Base-by-base conservation (phyloP, 2,888 invertebrate genomes). In the Leucophenga montana region DNA sequence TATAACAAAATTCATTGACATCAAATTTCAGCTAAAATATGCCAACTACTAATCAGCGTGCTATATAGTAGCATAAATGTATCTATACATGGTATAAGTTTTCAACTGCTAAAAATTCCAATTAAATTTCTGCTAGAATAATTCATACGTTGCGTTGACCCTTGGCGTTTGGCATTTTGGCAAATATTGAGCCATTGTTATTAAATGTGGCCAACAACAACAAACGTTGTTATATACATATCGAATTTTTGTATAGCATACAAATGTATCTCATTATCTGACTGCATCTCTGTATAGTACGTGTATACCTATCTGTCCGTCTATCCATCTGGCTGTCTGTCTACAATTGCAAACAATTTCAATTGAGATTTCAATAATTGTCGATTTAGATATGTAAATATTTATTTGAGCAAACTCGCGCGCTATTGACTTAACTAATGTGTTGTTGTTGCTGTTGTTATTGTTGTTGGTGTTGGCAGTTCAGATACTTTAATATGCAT, bases 351-450 rank as follows among this genome's bases (percentile, higher is more conserved):
- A 78, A 79, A 82, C 80, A 78, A 79, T 83, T 81, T 79, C 78
- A 83, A 85, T 84, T 85, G 83, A 80, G 77, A 85, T 85, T 85
- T 85, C 81, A 84, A 85, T 85, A 84, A 85, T 85, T 85, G 85
- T 84, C 81, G 82, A 84, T 79, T 85, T 83, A 83, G 83, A 82
- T 83, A 84, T 83, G 85, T 76, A 84, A 85, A 85, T 85, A 85
- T 84, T 85, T 82, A 78, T 80, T 77, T 78, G 75, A 76, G 76
- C 76, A 80, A 75, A 70, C 59, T 67, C 61, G 56, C 67, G 66
- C 73, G 72, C 73, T 79, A 77, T 85, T 84, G 78, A 80, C 80
- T 82, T 82, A 83, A 78, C 80, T 84, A 80, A 84, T 84, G 81
- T 75, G 62, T 66, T 70, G 71, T 53, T 64, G 14, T 53, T 31